These are phyloP conservation scores for Guaruba guarouba DNA, from an alignment of 2,113 vertebrate species.

Conservation along the genomic window DNA sequence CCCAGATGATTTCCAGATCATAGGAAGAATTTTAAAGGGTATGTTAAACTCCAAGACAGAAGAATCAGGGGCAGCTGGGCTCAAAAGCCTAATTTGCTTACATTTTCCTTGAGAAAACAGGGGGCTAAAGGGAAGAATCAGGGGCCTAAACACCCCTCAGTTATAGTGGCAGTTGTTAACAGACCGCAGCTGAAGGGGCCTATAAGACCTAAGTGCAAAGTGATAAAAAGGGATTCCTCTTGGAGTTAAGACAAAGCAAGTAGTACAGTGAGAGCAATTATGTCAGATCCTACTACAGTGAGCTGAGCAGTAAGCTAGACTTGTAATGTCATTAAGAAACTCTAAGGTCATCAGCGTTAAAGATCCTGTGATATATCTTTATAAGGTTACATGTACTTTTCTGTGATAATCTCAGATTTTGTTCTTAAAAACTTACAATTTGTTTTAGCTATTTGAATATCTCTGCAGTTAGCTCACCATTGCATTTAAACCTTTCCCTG, in stretches of 20 bases:
- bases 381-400: background rate
- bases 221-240: background rate
- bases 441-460: background rate
- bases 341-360: background rate
- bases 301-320: background rate
- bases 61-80: background rate
- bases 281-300: background rate
- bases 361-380: background rate
- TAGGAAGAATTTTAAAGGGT: background rate
- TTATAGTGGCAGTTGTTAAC: rapidly evolving
- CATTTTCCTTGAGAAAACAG: background rate
- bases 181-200: background rate
- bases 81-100: background rate
- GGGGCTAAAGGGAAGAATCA: background rate
- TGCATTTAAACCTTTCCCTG: background rate
- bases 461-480: background rate
- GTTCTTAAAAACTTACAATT: background rate
- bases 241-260: background rate
- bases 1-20: background rate
- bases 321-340: background rate
- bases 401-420: background rate
- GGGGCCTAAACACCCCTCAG: rapidly evolving
- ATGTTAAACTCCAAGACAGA: background rate
- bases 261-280: background rate
- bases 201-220: background rate